A percentile compares a stretch with the other conserved stretches of the same genome.
phyloP scores from a whole-genome alignment of 2,113 vertebrate species.

The Laterallus jamaicensis region DNA sequence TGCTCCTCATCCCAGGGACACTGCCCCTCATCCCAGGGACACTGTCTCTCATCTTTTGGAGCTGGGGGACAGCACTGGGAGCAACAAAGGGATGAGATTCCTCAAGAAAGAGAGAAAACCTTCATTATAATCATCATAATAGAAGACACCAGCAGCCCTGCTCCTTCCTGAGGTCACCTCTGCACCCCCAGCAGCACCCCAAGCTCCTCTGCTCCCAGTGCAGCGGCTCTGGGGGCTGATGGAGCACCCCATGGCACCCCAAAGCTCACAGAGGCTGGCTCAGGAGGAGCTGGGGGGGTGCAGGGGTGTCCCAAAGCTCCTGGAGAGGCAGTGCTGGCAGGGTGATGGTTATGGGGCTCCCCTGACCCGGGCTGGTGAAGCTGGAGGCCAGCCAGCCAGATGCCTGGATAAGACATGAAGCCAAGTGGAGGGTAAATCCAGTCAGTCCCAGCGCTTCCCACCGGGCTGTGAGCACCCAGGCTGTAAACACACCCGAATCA shows the following conservation, averaged over 20 bases:
- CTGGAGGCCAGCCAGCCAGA: slow-evolving; percentile 58
- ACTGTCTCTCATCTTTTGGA: background rate
- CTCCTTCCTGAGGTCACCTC: background rate
- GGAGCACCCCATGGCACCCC: background rate
- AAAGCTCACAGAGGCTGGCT: background rate
- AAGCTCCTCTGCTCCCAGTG: rapidly evolving
- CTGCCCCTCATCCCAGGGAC: too few species aligned
- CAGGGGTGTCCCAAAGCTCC: background rate
- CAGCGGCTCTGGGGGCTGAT: rapidly evolving
- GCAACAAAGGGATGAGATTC: background rate
- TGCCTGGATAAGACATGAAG: slow-evolving; percentile 58
- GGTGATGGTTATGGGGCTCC: background rate
- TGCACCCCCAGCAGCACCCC: background rate
- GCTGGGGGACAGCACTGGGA: too few species aligned
- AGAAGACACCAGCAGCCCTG: background rate
- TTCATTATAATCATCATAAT: too few species aligned
- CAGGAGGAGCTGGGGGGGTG: rapidly evolving
- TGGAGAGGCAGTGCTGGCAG: too few species aligned
- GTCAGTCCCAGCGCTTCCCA: slow-evolving; percentile 57
- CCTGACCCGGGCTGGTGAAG: background rate
- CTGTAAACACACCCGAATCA: slow-evolving; percentile 61
- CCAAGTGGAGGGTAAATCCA: slow-evolving; percentile 43
- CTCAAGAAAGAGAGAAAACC: background rate
- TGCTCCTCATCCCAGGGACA: too few species aligned
- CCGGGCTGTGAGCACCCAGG: slow-evolving; percentile 46